Conservation (phyloP, 2,113 vertebrate species). For the Lathamus discolor region DNA sequence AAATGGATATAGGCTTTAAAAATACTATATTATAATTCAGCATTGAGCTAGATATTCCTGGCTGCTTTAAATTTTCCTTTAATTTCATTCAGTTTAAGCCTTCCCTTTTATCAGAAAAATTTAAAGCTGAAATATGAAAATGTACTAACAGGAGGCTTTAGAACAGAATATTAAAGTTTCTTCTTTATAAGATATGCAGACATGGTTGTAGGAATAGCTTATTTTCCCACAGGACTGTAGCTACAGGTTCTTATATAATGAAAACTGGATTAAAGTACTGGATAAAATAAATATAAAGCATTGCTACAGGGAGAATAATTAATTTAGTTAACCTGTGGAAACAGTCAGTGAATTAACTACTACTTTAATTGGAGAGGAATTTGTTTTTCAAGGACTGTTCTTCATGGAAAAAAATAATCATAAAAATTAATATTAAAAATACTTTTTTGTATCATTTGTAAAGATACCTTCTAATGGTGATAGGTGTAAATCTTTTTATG, state of each 20-base stretch:
- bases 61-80: background rate
- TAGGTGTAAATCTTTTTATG: background rate
- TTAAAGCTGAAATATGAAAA: background rate
- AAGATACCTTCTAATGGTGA: background rate
- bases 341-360: background rate
- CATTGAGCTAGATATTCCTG: background rate
- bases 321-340: background rate
- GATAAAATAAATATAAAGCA: background rate
- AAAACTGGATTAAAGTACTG: background rate
- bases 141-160: background rate
- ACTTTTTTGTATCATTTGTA: background rate
- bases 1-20: background rate
- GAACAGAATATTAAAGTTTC: background rate
- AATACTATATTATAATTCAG: background rate
- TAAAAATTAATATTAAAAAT: background rate
- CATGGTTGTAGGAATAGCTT: background rate
- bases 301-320: background rate
- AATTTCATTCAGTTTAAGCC: background rate
- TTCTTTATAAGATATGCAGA: background rate
- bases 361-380: background rate
- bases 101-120: background rate
- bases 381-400: background rate
- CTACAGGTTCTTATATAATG: background rate
- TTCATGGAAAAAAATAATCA: conserved; percentile 13
- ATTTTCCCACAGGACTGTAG: background rate